Base-by-base conservation (phyloP, 2,113 vertebrate genomes). In the Eulacestoma nigropectus region DNA sequence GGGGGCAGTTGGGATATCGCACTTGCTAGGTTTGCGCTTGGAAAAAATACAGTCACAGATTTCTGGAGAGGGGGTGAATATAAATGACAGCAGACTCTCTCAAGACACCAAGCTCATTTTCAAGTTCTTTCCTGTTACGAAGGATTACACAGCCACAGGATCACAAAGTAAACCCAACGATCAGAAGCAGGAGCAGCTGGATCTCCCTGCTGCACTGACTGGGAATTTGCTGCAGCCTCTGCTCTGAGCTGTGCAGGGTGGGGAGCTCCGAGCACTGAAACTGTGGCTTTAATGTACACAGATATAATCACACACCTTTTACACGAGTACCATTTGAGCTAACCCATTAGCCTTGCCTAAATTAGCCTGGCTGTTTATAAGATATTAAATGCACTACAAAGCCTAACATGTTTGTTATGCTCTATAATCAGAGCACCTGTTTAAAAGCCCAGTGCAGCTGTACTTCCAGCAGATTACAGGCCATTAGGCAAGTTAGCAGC, bases 371-470 rank as follows among this genome's bases (percentile, higher is more conserved):
- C 91, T 97, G 96, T 97, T 98, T 97, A 97, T 92, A 96, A 95
- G 95, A 42, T 95, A 97, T 96, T 97, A 97, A 97, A 96, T 90
- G 95, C 83, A 87, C 60, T 94, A 88, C 97, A 98, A 97, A 98
- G 83, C 93, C 93, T 87, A 93, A 96, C 94, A 69, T 96, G 97
- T 97, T 96, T 97, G 93, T 73, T 96, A 96, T 96, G 97, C 95
- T 97, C 87, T 70, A 84, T 97, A 97, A 97, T 94, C 92, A 96
- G 59, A 95, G 77, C 98, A 98, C 96, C 97, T 98, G 97, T 97
- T 97, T 96, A 97, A 97, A 92, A 97, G 84, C 95, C 91, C 94
- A 67, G 78, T 42, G 39, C 97, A 98, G 96, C 95, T 97, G 97
- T 96, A 97, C 92, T 96, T 95, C 59, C 76, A 89, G 82, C 93